phyloP scores from a whole-genome alignment of 2,797 vertebrate species.

The Cichlasoma orientale region DNA sequence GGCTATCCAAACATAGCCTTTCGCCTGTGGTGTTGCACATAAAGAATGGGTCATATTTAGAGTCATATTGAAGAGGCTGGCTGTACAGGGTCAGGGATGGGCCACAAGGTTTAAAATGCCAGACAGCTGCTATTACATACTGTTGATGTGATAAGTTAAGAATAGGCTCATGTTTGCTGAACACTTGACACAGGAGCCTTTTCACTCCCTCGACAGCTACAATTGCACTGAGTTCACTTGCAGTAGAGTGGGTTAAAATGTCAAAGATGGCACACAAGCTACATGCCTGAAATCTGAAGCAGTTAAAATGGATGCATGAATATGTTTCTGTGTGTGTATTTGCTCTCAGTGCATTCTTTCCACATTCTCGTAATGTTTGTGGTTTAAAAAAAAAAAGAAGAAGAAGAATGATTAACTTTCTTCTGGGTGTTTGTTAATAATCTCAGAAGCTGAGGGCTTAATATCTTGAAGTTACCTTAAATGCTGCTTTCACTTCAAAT shows the following conservation, averaged over 20 bases:
- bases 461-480: conserved; percentile 39
- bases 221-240: conserved; percentile 63
- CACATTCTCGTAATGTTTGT: conserved; percentile 25
- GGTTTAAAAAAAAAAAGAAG: not conserved
- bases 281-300: not conserved
- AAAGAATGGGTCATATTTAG: conserved; percentile 77
- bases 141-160: conserved; percentile 78
- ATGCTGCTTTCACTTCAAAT: conserved; percentile 52
- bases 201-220: conserved; percentile 66
- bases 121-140: conserved; percentile 76
- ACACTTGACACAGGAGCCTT: conserved; percentile 76
- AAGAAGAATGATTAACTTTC: conserved; percentile 68
- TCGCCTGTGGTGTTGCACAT: conserved; percentile 72
- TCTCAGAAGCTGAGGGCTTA: conserved; percentile 41
- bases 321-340: not conserved
- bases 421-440: conserved; percentile 43
- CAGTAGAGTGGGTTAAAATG: conserved; percentile 68
- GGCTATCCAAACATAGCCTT: conserved; percentile 76
- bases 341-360: conserved; percentile 3
- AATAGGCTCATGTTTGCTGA: conserved; percentile 79
- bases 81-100: conserved; percentile 71
- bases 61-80: conserved; percentile 70
- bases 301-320: not conserved
- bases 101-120: conserved; percentile 76
- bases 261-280: conserved; percentile 27